phyloP scores from a whole-genome alignment of 2,888 invertebrate genomes.

The Caenorhabditis drosophilae region DNA sequence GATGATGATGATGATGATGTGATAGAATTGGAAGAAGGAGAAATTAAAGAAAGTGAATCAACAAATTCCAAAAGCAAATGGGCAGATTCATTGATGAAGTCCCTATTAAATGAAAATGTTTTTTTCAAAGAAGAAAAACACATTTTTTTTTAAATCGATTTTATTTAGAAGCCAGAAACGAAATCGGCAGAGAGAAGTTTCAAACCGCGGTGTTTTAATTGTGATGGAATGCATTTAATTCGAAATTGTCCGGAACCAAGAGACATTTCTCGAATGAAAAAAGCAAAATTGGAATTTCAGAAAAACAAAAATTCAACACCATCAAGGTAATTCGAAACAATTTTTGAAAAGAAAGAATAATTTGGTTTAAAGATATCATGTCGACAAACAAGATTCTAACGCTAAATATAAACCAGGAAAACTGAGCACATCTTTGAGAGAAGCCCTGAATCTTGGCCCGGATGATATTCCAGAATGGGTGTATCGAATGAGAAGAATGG shows the following conservation, averaged over 20 bases:
- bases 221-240: constrained; percentile 80
- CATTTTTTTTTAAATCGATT: too few species aligned
- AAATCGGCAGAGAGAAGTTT: too few species aligned
- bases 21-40: too few species aligned
- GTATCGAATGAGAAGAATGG: constrained; percentile 80
- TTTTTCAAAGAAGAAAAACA: too few species aligned
- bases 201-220: constrained; percentile 96
- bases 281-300: constrained; percentile 9
- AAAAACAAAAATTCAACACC: constrained; percentile 1
- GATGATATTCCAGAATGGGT: constrained; percentile 83
- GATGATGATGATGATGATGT: too few species aligned
- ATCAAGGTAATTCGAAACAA: not conserved
- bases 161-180: too few species aligned
- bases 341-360: constrained; percentile 5
- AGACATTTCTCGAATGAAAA: constrained; percentile 76
- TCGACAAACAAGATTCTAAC: constrained; percentile 4
- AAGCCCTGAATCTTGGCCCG: constrained; percentile 72
- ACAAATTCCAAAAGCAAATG: too few species aligned
- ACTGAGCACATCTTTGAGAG: constrained; percentile 24
- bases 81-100: too few species aligned
- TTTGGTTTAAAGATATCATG: constrained; percentile 4
- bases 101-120: too few species aligned
- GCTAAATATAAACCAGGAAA: constrained; percentile 37
- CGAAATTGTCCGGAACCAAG: constrained; percentile 79
- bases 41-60: too few species aligned